Conservation (phyloP, 2,113 vertebrate genomes). For the Tetrao urogallus region DNA sequence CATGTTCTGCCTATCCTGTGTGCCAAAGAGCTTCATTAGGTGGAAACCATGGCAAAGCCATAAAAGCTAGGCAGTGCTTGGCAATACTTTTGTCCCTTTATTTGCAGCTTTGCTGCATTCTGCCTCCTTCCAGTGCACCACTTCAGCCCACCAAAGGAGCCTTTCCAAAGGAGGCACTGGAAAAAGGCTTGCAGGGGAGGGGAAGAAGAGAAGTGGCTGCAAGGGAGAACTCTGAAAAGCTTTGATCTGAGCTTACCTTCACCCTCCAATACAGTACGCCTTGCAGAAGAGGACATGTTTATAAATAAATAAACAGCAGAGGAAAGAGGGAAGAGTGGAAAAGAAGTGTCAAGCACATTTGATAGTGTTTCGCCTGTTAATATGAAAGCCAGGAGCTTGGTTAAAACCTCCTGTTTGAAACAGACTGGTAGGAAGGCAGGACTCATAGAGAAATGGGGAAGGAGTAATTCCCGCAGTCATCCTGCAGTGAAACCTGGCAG, state of each 20-base stretch:
- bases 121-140: not conserved
- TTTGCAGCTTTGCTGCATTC: not conserved
- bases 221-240: conserved; percentile 21
- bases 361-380: conserved; percentile 32
- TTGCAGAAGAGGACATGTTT: conserved; percentile 52
- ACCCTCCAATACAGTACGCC: conserved; percentile 24
- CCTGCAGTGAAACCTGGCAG: not conserved
- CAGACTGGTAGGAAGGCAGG: not conserved
- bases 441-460: not conserved
- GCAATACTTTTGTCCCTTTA: not conserved
- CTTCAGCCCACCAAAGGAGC: conserved; percentile 1
- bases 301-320: conserved; percentile 69
- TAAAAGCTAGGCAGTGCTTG: not conserved
- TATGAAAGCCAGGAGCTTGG: conserved; percentile 20
- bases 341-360: conserved; percentile 15
- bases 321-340: not conserved
- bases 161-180: not conserved
- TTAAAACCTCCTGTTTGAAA: conserved; percentile 48
- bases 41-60: conserved; percentile 12
- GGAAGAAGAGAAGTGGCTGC: not conserved
- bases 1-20: not conserved
- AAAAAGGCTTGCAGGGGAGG: conserved; percentile 15
- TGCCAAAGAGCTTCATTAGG: not conserved
- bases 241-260: conserved; percentile 63
- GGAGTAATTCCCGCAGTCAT: not conserved